Conservation (phyloP, 1,140 invertebrate genomes). For the Mercenaria mercenaria region DNA sequence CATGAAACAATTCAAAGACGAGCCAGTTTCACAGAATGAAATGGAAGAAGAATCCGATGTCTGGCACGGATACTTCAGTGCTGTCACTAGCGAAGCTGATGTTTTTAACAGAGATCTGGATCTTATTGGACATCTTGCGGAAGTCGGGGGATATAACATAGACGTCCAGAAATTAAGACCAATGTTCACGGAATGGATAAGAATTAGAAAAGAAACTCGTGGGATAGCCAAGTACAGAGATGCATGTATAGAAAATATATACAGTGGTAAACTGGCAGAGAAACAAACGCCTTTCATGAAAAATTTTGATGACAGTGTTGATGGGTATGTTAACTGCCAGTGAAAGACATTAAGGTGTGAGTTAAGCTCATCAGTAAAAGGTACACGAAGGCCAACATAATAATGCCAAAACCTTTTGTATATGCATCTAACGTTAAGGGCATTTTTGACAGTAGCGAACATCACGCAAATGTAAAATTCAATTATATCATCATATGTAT, state of each 20-base stretch:
- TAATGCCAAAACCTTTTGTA: too few relatives aligned
- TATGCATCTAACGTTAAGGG: too few relatives aligned
- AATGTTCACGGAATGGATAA: neutral
- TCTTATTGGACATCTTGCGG: neutral
- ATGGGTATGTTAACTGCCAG: neutral
- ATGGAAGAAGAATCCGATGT: neutral
- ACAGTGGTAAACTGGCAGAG: neutral
- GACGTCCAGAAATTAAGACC: neutral
- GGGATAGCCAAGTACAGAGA: neutral
- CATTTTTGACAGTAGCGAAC: too few relatives aligned
- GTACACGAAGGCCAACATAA: too few relatives aligned
- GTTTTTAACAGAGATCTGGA: neutral
- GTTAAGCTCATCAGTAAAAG: too few relatives aligned
- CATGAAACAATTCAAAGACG: neutral
- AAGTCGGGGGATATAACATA: neutral
- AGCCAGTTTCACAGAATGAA: neutral
- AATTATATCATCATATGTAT: too few relatives aligned
- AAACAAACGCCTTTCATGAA: slow-evolving; percentile 7
- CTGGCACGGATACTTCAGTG: neutral
- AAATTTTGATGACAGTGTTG: neutral
- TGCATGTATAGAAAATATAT: too few relatives aligned
- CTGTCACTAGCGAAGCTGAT: neutral
- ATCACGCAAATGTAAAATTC: too few relatives aligned
- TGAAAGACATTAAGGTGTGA: too few relatives aligned
- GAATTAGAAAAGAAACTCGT: neutral